phyloP scores from a whole-genome alignment of 2,888 invertebrate species.

The Tinea semifulvella region DNA sequence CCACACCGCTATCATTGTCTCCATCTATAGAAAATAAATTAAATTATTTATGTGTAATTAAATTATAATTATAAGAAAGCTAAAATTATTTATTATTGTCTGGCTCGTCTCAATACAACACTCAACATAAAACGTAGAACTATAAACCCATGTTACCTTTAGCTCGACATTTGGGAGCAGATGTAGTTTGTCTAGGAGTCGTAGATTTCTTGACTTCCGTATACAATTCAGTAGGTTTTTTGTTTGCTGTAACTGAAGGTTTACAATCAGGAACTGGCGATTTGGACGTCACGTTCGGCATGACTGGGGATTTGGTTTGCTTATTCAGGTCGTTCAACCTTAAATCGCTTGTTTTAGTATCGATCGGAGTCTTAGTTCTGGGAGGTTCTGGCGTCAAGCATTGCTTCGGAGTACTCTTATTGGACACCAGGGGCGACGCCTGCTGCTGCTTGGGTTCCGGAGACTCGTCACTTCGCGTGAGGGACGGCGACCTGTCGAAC shows the following conservation, averaged over 20 bases:
- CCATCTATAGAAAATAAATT: slow-evolving; percentile 74
- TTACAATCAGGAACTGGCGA: slow-evolving; percentile 27
- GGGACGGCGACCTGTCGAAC: slow-evolving; percentile 56
- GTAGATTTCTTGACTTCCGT: slow-evolving; percentile 39
- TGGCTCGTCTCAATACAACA: slow-evolving; percentile 14
- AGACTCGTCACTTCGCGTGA: slow-evolving; percentile 59
- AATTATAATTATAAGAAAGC: background rate
- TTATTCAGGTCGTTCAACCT: slow-evolving; percentile 24
- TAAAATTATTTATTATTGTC: slow-evolving; percentile 1
- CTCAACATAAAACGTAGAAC: background rate
- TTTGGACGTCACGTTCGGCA: slow-evolving; percentile 22
- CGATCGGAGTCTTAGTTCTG: slow-evolving; percentile 45
- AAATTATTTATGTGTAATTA: slow-evolving; percentile 14
- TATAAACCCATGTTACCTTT: slow-evolving; percentile 41
- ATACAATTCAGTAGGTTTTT: slow-evolving; percentile 49
- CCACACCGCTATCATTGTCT: slow-evolving; percentile 84
- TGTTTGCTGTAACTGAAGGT: slow-evolving; percentile 24
- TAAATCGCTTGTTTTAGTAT: slow-evolving; percentile 33
- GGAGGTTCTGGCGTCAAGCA: slow-evolving; percentile 39
- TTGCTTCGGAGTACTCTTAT: slow-evolving; percentile 30
- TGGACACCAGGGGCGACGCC: slow-evolving; percentile 26
- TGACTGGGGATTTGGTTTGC: slow-evolving; percentile 29
- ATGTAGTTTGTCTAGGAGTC: slow-evolving; percentile 48
- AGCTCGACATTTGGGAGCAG: slow-evolving; percentile 49
- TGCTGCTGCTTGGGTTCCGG: slow-evolving; percentile 47